Percentiles rank a stretch among this genome's conserved stretches.
phyloP scores from a whole-genome alignment of 2,113 vertebrate species.

The Astur gentilis region DNA sequence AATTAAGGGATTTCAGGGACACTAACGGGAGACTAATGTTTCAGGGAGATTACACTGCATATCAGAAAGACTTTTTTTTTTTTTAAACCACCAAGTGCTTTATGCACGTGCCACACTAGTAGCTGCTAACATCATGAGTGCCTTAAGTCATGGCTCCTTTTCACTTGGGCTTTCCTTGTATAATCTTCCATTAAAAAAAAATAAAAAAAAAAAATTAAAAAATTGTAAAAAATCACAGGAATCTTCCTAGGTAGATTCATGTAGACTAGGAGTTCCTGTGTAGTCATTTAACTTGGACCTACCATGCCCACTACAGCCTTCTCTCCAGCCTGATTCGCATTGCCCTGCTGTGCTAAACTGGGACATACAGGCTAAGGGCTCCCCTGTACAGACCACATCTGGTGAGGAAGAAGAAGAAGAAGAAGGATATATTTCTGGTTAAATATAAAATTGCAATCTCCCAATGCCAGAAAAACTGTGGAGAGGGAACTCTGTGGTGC shows the following conservation, averaged over 20 bases:
- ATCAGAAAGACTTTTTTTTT: neutral
- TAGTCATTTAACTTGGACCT: neutral
- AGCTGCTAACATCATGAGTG: neutral
- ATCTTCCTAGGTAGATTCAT: neutral
- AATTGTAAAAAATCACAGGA: neutral
- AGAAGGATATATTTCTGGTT: neutral
- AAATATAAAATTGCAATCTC: neutral
- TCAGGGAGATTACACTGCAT: conserved; percentile 1
- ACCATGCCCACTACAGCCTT: neutral
- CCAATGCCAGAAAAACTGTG: neutral
- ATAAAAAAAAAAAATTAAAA: neutral
- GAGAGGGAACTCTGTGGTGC: neutral
- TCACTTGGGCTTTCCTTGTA: neutral
- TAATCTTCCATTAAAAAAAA: neutral
- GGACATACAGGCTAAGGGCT: neutral
- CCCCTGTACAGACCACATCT: neutral
- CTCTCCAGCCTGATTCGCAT: neutral
- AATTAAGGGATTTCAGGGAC: conserved; percentile 42
- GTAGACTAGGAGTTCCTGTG: neutral
- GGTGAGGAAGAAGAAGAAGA: neutral
- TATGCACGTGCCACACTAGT: neutral
- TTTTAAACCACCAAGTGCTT: neutral
- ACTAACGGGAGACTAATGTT: neutral
- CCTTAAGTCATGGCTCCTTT: neutral
- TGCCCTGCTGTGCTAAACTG: neutral